Conservation (phyloP, 2,797 vertebrate genomes). For the Phataginus tetradactyla region DNA sequence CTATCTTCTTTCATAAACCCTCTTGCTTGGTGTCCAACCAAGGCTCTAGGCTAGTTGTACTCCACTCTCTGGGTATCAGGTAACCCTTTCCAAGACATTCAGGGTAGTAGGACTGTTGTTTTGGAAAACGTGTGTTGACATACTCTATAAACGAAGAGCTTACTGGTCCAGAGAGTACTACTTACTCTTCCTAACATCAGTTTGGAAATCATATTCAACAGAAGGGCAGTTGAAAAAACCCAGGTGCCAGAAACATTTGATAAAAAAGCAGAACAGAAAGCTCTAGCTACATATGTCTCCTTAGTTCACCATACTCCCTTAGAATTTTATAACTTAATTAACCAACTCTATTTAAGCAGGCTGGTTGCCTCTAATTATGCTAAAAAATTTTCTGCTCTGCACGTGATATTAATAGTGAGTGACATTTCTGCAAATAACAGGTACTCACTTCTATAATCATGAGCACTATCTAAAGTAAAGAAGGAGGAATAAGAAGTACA, state of each 20-base stretch:
- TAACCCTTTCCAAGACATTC: conserved; percentile 81
- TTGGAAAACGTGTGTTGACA: conserved; percentile 80
- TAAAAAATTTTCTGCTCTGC: conserved; percentile 54
- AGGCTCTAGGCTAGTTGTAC: conserved; percentile 70
- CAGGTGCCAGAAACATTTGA: conserved; percentile 73
- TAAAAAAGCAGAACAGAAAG: conserved; percentile 79
- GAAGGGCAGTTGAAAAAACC: conserved; percentile 74
- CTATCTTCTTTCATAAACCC: conserved; percentile 92
- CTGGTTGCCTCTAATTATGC: conserved; percentile 75
- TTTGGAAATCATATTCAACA: conserved; percentile 78
- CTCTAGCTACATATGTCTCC: conserved; percentile 78
- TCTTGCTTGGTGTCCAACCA: conserved; percentile 80
- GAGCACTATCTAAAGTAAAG: neutral
- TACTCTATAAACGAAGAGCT: conserved; percentile 75
- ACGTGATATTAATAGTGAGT: conserved; percentile 59
- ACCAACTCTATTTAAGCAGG: conserved; percentile 69
- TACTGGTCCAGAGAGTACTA: conserved; percentile 40
- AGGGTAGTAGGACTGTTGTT: conserved; percentile 78
- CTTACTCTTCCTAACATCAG: conserved; percentile 73
- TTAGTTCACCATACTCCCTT: conserved; percentile 77
- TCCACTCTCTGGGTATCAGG: conserved; percentile 71
- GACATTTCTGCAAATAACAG: conserved; percentile 65
- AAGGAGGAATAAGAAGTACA: neutral
- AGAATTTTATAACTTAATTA: conserved; percentile 78
- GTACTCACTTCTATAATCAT: conserved; percentile 31